Base-by-base conservation (phyloP, 2,888 invertebrate genomes). In the Gymnosoma rotundatum region DNA sequence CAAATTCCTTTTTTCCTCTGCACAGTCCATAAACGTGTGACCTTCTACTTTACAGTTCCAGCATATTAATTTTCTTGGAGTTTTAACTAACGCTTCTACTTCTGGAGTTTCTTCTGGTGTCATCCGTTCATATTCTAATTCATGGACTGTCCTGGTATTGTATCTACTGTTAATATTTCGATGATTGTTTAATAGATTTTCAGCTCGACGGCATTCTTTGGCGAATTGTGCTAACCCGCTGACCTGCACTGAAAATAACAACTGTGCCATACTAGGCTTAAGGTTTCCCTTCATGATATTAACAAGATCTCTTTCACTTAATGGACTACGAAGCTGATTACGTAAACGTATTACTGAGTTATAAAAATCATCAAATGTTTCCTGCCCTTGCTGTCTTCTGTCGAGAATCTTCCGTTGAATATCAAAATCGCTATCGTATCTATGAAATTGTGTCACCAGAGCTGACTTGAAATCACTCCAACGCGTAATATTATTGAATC, bases 401-500 rank as follows among this genome's bases (percentile, higher is more conserved):
- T 74, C 54, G 16, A 74, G 16, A 20, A 74, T 74, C 2, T 56
- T 52, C 1, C 42, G n/a, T 45, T 64, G 74, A 0, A 74, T 42
- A 1, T 74, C 64, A 45, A 64, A 64, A n/a, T 74, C 74, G 8
- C 54, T 74, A 5, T 74, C 74, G 42, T 42, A 74, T 0, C 54
- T 14, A 6, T 45, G 38, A 5, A 64, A 74, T 42, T 63, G 74
- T 3, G 20, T n/a, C 7, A 63, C 9, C n/a, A 74, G 20, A 0
- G 45, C 64, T 0, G 54, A 16, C 10, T 25, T 54, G 0, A 63
- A 25, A 6, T 74, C 64, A 12, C 14, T 12, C 64, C 63, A 74
- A 5, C 18, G 9, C 1, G 25, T 18, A 2, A 36, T n/a, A 9
- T 48, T 21, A 5, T 38, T 20, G 0, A 56, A 56, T n/a, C 56